Evolutionary conservation across 2,888 invertebrate genomes (phyloP), one percentile per base, ranked within the genome.

Genomic region (Platycheirus rosarum): DNA sequence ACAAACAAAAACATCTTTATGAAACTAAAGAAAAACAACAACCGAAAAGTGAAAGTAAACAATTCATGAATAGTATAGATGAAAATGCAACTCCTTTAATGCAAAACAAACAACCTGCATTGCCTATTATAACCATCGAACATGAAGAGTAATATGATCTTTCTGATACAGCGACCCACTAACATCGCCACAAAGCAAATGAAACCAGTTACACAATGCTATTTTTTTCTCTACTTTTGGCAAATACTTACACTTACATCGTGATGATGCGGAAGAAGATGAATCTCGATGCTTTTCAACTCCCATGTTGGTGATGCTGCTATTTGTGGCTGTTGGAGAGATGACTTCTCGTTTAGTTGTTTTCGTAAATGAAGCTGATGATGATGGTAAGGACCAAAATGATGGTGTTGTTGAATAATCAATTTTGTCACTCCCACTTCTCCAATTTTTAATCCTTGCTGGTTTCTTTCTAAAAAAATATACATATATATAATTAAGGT

Each of bases 371-470:
- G 29, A 8, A 57, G 63, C 44, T 63, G 76, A 51, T 73, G 82
- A 48, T 55, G 77, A 77, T 85, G 63, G 55, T 62, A 76, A 77
- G 44, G 66, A 69, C 74, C 71, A 69, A 65, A 78, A 71, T 57
- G 79, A 80, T 85, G 51, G 60, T 57, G 68, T 51, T 70, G 63
- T 26, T 69, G 70, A 49, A 75, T 66, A 42, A 14, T 84, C 82
- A 35, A 74, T 76, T 53, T 84, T 74, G 26, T 86, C 86, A 70
- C 75, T 74, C 3, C 80, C 84, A 48, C 87, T 88, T 71, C 90
- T 87, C 90, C 90, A 90, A 84, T 86, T 89, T 70, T 87, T 89
- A 0, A 86, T 79, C 32, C 86, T 84, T 18, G 85, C 80, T 53
- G 87, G 86, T 85, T 88, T 87, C 70, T 86, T 88, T 40, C 89